phyloP scores from a whole-genome alignment of 2,888 invertebrate genomes.

The Listrodromus nycthemerus region DNA sequence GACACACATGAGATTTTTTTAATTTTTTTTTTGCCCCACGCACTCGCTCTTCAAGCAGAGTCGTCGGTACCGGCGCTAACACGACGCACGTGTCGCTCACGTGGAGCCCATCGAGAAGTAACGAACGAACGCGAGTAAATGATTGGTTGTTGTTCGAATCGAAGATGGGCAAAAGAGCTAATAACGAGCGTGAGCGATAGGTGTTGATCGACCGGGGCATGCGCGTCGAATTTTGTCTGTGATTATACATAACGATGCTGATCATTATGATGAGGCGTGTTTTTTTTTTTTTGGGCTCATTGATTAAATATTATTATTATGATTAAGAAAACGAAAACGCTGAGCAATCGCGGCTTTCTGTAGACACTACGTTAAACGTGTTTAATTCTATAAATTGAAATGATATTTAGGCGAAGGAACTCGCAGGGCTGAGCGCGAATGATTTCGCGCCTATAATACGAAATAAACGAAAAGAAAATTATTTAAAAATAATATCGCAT shows the following conservation, averaged over 20 bases:
- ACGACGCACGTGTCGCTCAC: conserved; percentile 4
- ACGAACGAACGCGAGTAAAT: conserved; percentile 17
- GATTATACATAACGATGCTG: conserved; percentile 55
- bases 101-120: conserved; percentile 2
- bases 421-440: conserved; percentile 47
- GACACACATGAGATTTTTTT: conserved; percentile 48
- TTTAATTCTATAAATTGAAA: conserved; percentile 67
- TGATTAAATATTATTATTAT: conserved; percentile 56
- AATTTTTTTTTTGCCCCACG: conserved; percentile 59
- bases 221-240: conserved; percentile 45
- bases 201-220: conserved; percentile 32
- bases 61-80: conserved; percentile 19
- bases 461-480: conserved; percentile 18
- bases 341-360: conserved; percentile 52
- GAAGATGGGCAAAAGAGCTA: conserved; percentile 9
- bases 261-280: conserved; percentile 54
- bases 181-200: conserved; percentile 19
- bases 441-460: conserved; percentile 33
- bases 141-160: conserved; percentile 14
- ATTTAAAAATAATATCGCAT: conserved; percentile 25
- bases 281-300: conserved; percentile 37
- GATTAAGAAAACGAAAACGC: conserved; percentile 21
- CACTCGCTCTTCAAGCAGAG: conserved; percentile 49
- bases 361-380: conserved; percentile 64
- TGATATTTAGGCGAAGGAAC: conserved; percentile 6